Base-by-base conservation (phyloP, 2,888 invertebrate genomes). In the Hyppa rectilinea region DNA sequence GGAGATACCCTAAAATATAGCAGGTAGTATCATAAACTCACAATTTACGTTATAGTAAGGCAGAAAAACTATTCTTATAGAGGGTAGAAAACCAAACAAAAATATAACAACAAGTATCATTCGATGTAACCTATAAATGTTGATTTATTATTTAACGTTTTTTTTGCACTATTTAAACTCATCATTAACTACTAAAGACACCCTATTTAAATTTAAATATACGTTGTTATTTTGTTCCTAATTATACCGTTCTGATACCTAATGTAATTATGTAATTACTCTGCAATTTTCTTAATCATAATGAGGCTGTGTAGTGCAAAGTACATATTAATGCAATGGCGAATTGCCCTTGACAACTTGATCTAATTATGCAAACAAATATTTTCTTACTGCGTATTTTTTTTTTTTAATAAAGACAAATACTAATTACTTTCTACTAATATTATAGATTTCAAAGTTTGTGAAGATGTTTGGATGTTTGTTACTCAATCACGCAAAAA, bases 11-110 rank as follows among this genome's bases (percentile, higher is more conserved):
- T 31, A 34, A 62, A 20, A 61, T 70, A 74, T 45, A 49, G 29
- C 38, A 49, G 43, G 14, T 36, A 14, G 31, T 72, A 78, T 60
- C 69, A 73, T 81, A 81, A 81, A 78, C 63, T 65, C 52, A 70
- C 59, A 77, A 69, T 81, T 73, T 81, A 66, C 43, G 59, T 56
- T 56, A 31, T 23, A 31, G 47, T 6, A 9, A 29, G 23, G 60
- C 47, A 49, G 23, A 34, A 40, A 50, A 55, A 59, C 49, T 56
- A 53, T 53, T 69, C 58, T 34, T 47, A 7, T 45, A 1, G 14
- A 49, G 29, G n/a, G 47, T 66, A 38, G 1, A 47, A 20, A 23
- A 12, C 4, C 29, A 14, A 34, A 59, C 12, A 29, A 12, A 58
- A 23, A 0, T 38, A 31, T 9, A n/a, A 52, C n/a, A n/a, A 38